These are phyloP conservation scores for Sesia bembeciformis DNA, from an alignment of 2,888 invertebrate genomes.

Conservation along the genomic window DNA sequence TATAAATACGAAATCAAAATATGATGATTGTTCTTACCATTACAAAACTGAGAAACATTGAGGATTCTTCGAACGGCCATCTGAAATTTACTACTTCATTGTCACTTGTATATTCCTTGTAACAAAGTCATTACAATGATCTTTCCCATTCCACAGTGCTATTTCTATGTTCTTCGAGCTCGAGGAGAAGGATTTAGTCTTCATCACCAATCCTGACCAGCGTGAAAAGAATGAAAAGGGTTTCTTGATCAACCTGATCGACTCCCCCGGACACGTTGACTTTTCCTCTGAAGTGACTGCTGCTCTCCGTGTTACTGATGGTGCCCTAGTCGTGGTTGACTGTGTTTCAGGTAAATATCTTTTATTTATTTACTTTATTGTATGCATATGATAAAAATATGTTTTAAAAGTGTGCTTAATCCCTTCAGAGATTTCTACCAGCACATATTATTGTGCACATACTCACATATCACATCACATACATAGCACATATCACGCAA, in stretches of 20 bases:
- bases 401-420: too few relatives aligned
- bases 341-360: constrained; percentile 93
- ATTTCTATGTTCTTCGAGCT: constrained; percentile 99
- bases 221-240: constrained; percentile 92
- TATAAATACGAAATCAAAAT: too few relatives aligned
- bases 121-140: neutral
- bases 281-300: constrained; percentile 99
- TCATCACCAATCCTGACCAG: constrained; percentile 93
- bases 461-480: too few relatives aligned
- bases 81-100: constrained; percentile 33
- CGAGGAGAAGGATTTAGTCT: constrained; percentile 93
- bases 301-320: constrained; percentile 99
- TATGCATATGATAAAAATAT: too few relatives aligned
- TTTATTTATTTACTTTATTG: too few relatives aligned
- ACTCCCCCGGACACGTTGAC: constrained; percentile 99
- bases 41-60: constrained; percentile 48
- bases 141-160: constrained; percentile 77
- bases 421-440: too few relatives aligned
- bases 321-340: constrained; percentile 99
- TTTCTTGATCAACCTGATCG: constrained; percentile 99
- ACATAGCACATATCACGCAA: too few relatives aligned
- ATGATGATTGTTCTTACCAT: constrained; percentile 76
- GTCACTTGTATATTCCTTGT: neutral
- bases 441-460: too few relatives aligned
- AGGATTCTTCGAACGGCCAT: constrained; percentile 75